These are phyloP conservation scores for Fistularia tabacaria DNA, from an alignment of 2,797 vertebrate species.

Conservation along the genomic window DNA sequence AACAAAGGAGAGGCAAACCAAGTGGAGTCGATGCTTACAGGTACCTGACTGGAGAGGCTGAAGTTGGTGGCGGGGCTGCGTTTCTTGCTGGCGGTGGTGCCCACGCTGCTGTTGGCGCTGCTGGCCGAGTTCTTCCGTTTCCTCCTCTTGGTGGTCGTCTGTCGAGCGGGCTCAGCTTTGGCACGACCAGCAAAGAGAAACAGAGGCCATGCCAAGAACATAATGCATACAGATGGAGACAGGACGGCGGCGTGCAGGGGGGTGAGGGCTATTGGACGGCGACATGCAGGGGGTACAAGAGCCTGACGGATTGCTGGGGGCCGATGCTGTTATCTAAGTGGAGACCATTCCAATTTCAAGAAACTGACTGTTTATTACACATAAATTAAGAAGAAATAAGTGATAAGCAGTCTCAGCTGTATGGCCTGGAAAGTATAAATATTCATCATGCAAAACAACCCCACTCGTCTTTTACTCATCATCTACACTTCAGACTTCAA, in stretches of 20 bases:
- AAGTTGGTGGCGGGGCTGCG: slow-evolving; percentile 91
- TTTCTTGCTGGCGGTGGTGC: slow-evolving; percentile 89
- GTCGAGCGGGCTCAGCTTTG: slow-evolving; percentile 95
- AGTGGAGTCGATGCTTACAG: slow-evolving; percentile 92
- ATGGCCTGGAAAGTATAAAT: no score
- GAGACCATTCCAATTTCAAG: no score
- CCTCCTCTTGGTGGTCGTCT: slow-evolving; percentile 94
- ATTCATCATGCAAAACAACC: no score
- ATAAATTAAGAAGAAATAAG: no score
- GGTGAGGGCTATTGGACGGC: no score
- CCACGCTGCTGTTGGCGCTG: slow-evolving; percentile 94
- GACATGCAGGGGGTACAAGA: not conserved
- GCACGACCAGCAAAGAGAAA: slow-evolving; percentile 69
- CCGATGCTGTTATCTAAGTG: no score
- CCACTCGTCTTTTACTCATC: no score
- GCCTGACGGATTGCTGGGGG: not conserved
- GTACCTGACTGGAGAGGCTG: slow-evolving; percentile 99
- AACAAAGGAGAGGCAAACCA: slow-evolving; percentile 56
- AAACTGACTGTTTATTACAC: no score
- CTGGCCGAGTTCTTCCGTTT: slow-evolving; percentile 99
- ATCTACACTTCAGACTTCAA: no score
- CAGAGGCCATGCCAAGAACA: slow-evolving; percentile 67
- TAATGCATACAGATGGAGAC: slow-evolving; percentile 66
- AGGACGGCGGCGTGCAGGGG: slow-evolving; percentile 27
- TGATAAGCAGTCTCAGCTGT: no score